Evolutionary conservation across 2,888 invertebrate genomes (phyloP).

Genomic region (Onchidella celtica): DNA sequence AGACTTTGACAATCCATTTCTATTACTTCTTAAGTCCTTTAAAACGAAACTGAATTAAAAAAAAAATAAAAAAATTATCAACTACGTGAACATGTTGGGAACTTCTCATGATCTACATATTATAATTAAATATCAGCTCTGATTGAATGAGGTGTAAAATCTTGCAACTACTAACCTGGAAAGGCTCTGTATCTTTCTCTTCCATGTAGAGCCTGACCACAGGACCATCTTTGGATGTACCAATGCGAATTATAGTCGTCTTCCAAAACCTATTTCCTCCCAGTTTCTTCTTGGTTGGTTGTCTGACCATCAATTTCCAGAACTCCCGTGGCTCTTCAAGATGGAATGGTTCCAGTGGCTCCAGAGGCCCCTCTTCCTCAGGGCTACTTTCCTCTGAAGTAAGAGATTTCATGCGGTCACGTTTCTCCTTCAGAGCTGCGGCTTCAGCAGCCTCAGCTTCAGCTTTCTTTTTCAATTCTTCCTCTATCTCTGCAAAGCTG

Average conservation of each 20-base stretch:
- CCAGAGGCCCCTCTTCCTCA: constrained; percentile 66
- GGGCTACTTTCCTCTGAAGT: constrained; percentile 69
- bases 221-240: constrained; percentile 85
- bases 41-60: no score
- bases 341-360: constrained; percentile 88
- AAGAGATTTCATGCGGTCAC: constrained; percentile 57
- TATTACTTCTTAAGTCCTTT: no score
- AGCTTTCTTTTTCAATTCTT: constrained; percentile 56
- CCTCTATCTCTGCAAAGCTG: constrained; percentile 72
- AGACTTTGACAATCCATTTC: no score
- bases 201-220: constrained; percentile 90
- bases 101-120: no score
- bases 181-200: constrained; percentile 91
- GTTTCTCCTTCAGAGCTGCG: constrained; percentile 46
- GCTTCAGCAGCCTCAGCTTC: constrained; percentile 50
- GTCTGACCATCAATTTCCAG: constrained; percentile 97
- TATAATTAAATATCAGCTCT: no score
- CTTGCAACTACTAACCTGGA: no score
- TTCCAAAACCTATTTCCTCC: constrained; percentile 92
- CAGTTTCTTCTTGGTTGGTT: constrained; percentile 81
- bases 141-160: no score
- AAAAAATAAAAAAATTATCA: no score
- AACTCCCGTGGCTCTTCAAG: constrained; percentile 89
- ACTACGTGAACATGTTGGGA: no score
- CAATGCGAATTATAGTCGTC: constrained; percentile 93